Conservation (phyloP, 2,888 invertebrate genomes). For the Cerastis rubricosa region DNA sequence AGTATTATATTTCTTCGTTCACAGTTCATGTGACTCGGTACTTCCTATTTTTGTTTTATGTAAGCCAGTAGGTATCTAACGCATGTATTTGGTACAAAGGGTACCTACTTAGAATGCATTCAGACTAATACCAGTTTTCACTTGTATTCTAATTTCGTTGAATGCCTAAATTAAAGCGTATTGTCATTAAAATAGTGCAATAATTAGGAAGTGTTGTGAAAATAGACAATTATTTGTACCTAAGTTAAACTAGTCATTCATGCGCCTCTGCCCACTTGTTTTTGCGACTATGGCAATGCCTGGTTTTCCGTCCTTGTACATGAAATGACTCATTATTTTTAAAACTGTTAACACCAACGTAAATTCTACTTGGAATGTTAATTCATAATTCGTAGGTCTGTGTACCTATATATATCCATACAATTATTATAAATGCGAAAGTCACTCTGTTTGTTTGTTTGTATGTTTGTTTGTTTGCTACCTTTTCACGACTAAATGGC, state of each 20-base stretch:
- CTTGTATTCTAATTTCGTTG: background rate
- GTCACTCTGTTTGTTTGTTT: too few relatives aligned
- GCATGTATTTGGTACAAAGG: background rate
- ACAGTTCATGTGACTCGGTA: conserved; percentile 2
- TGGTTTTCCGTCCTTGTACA: too few relatives aligned
- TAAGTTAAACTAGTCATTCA: background rate
- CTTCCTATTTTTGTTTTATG: conserved; percentile 33
- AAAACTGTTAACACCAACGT: too few relatives aligned
- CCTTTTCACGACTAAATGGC: too few relatives aligned
- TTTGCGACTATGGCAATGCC: background rate
- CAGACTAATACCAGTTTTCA: background rate
- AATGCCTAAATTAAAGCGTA: background rate
- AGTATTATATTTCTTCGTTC: conserved; percentile 32
- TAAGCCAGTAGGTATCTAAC: conserved; percentile 9
- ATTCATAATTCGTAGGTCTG: too few relatives aligned
- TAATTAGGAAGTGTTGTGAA: background rate
- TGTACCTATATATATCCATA: too few relatives aligned
- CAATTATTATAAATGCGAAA: too few relatives aligned
- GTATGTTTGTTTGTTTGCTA: too few relatives aligned
- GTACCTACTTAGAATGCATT: too few relatives aligned
- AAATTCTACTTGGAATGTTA: too few relatives aligned
- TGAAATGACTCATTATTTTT: too few relatives aligned
- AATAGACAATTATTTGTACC: background rate
- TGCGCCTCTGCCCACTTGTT: background rate
- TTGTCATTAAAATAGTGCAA: background rate